Base-by-base conservation (phyloP, 35 echinoderm and acorn worm genomes). In the Apostichopus californicus region DNA sequence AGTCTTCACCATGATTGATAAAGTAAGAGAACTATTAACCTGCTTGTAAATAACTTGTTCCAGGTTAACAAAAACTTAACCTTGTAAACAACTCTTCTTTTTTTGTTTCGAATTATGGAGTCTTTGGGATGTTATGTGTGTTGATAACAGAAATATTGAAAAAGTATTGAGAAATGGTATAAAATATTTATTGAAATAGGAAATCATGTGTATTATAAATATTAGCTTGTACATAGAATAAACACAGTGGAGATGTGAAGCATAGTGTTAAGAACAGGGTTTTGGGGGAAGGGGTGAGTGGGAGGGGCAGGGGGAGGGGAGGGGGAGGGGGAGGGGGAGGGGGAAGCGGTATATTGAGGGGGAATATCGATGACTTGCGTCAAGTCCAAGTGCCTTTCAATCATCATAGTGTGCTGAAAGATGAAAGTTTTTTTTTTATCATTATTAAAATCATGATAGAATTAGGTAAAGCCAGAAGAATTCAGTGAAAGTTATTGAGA, bases 101-200 rank as follows among this genome's bases (percentile, higher is more conserved):
- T 56, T 55, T 83, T 83, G 10, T 83, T 56, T 56, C 8, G 13
- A 53, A 13, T 17, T 55, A 83, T 83, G n/a, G 80, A 83, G 80
- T 83, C 80, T 83, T 83, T 83, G 55, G 80, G 80, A 83, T 83
- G 80, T 15, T 80, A 56, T 54, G 14, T 83, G 64, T 14, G 64
- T 8, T 11, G 18, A 68, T 68, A 68, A 14, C 64, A 68, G 64
- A 68, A 68, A 68, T 11, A 14, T 14, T 9, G 18, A 11, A 68
- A 55, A 83, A 83, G 80, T 83, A 83, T 53, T 54, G 54, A 56
- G 18, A 54, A 82, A 83, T 54, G 46, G 10, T 83, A 83, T 55
- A 83, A 3, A 34, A 83, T 83, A 83, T 83, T 83, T 83, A 83
- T 83, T 83, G 80, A 20, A 79, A 79, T 25, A 83, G 11, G n/a